Conservation (phyloP, 2,113 vertebrate species). For the Saiga tatarica region DNA sequence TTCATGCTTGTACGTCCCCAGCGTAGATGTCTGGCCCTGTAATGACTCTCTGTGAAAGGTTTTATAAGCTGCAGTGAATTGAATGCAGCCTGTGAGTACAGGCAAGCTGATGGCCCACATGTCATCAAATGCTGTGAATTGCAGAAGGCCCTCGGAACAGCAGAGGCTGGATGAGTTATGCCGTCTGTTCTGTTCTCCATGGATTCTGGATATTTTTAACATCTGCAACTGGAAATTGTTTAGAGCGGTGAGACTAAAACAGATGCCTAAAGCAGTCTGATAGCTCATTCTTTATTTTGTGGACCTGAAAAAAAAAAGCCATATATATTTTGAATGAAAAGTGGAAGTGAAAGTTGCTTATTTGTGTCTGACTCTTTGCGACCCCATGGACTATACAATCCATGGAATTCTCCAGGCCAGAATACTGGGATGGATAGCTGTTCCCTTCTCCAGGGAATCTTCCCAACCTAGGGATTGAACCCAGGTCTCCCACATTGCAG, state of each 20-base stretch:
- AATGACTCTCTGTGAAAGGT: neutral
- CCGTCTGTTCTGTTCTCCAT: neutral
- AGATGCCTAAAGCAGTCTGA: neutral
- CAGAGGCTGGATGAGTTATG: neutral
- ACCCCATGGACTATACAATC: neutral
- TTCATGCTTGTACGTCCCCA: neutral
- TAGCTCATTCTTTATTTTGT: neutral
- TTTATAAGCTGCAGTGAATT: neutral
- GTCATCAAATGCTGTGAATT: neutral
- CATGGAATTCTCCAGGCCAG: neutral
- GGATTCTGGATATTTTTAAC: slow-evolving; percentile 8
- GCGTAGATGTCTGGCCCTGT: neutral
- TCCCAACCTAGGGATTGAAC: neutral
- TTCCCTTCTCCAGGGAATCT: neutral
- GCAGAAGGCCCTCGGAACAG: neutral
- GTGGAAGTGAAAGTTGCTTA: neutral
- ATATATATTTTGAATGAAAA: neutral
- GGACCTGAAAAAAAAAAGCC: neutral
- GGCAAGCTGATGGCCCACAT: neutral
- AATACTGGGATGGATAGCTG: neutral
- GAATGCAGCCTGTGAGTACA: neutral
- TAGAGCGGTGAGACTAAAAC: slow-evolving; percentile 12
- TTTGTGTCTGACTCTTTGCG: neutral
- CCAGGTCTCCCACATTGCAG: neutral
- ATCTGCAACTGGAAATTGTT: slow-evolving; percentile 3